These are phyloP conservation scores for Fulica atra DNA, from an alignment of 2,113 vertebrate species.

Conservation along the genomic window DNA sequence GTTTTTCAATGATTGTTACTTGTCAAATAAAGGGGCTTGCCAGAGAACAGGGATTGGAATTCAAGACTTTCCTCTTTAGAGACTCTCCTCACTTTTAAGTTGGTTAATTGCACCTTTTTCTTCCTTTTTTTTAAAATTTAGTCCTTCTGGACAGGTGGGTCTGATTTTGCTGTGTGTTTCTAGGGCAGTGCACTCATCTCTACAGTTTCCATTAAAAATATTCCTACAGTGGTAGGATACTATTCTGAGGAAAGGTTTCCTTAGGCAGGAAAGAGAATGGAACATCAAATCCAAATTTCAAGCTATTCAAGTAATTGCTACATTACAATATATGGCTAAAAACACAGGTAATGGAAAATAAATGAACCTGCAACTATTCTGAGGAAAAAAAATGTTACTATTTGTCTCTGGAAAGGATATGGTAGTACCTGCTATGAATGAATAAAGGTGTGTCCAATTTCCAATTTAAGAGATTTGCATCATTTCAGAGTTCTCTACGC, in stretches of 20 bases:
- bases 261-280: background rate
- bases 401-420: background rate
- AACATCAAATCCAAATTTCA: background rate
- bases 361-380: background rate
- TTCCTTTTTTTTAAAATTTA: background rate
- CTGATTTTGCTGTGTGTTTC: background rate
- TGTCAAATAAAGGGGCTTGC: background rate
- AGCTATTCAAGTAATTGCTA: background rate
- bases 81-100: background rate
- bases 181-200: background rate
- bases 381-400: background rate
- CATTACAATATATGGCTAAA: background rate
- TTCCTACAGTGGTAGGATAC: background rate
- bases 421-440: background rate
- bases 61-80: background rate
- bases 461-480: background rate
- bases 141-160: background rate
- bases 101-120: background rate
- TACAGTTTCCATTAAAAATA: background rate
- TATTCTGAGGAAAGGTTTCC: background rate
- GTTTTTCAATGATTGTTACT: background rate
- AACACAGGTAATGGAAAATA: background rate
- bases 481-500: background rate
- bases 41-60: background rate
- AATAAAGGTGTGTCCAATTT: background rate